Percentiles rank a stretch among this genome's conserved stretches.
Conservation (phyloP, 2,888 invertebrate species). For the Notodonta dromedarius region DNA sequence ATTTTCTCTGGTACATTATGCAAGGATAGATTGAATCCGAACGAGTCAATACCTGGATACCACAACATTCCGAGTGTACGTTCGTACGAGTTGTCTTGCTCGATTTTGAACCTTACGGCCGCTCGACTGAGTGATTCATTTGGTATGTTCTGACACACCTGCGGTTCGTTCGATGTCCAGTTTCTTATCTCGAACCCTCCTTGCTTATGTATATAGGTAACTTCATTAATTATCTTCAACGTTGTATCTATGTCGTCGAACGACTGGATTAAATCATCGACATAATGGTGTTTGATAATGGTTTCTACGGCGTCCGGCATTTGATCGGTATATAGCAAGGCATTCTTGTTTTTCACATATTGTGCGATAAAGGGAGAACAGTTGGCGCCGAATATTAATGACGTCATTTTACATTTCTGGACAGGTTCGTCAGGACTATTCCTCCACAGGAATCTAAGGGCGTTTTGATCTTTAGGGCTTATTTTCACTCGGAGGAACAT, state of each 20-base stretch:
- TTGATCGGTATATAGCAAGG: slow-evolving; percentile 10
- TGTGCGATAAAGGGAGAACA: slow-evolving; percentile 16
- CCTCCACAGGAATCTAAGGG: slow-evolving; percentile 16
- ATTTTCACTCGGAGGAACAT: slow-evolving; percentile 29
- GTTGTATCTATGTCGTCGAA: slow-evolving; percentile 15
- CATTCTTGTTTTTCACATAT: slow-evolving; percentile 34
- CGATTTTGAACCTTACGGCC: neutral
- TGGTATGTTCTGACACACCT: slow-evolving; percentile 28
- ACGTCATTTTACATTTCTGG: slow-evolving; percentile 7
- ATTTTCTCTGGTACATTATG: neutral
- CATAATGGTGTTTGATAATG: slow-evolving; percentile 24
- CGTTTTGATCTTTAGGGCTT: slow-evolving; percentile 17
- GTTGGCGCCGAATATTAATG: slow-evolving; percentile 14
- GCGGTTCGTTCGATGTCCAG: slow-evolving; percentile 32
- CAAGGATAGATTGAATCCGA: neutral
- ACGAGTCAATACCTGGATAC: neutral
- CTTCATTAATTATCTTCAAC: slow-evolving; percentile 24
- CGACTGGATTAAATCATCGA: slow-evolving; percentile 37
- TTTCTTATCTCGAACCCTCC: slow-evolving; percentile 39
- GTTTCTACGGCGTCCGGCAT: slow-evolving; percentile 23
- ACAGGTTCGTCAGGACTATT: neutral
- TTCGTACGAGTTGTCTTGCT: neutral
- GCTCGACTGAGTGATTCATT: slow-evolving; percentile 19
- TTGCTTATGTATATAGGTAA: slow-evolving; percentile 24
- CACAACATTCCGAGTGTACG: neutral